Evolutionary conservation across 1,140 invertebrate species (phyloP).

Genomic region (Euura lappo): DNA sequence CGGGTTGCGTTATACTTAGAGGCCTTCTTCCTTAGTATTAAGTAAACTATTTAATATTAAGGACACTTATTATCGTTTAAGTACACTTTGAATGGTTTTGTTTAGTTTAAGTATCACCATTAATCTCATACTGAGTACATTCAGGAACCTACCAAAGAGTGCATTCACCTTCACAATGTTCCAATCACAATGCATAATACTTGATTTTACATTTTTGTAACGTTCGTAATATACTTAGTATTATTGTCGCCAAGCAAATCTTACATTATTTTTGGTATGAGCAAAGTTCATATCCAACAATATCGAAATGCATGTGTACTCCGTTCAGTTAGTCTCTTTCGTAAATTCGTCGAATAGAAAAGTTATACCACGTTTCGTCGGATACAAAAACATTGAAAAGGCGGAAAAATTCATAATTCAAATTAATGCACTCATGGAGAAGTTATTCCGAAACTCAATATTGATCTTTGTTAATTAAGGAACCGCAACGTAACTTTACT

Average conservation of each 20-base stretch:
- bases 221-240: neutral
- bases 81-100: constrained; percentile 44
- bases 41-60: constrained; percentile 29
- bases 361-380: no score
- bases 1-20: constrained; percentile 41
- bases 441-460: constrained; percentile 2
- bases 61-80: constrained; percentile 45
- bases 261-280: no score
- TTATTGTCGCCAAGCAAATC: neutral
- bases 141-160: neutral
- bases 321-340: no score
- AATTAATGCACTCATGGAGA: neutral
- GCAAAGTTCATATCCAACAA: no score
- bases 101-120: constrained; percentile 3
- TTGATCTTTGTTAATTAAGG: neutral
- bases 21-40: constrained; percentile 34
- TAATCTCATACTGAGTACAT: neutral
- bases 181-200: neutral
- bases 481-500: neutral
- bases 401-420: neutral
- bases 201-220: neutral
- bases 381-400: no score
- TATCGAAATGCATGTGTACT: no score
- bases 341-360: no score
- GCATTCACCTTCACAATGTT: neutral